These are phyloP conservation scores for Ptilonorhynchus violaceus DNA, from an alignment of 2,113 vertebrate genomes.

Conservation along the genomic window DNA sequence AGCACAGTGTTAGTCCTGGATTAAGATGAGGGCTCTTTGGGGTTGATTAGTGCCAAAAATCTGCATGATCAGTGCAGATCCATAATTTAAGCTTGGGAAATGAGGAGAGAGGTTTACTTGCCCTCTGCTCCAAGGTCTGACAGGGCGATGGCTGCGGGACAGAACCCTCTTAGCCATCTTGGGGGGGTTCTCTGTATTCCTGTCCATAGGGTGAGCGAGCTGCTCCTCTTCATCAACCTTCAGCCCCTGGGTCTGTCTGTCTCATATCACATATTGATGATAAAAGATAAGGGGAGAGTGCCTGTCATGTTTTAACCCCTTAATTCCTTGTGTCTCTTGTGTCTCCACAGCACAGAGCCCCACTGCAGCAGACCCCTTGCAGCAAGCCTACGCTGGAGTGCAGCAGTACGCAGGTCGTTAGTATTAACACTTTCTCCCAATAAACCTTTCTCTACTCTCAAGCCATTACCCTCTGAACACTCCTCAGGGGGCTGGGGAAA, in stretches of 20 bases:
- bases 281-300: not conserved
- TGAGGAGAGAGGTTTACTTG: not conserved
- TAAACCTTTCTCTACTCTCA: conserved; percentile 40
- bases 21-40: not conserved
- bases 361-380: conserved; percentile 95
- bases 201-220: not conserved
- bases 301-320: not conserved
- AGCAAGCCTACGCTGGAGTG: conserved; percentile 99
- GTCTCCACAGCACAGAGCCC: conserved; percentile 94
- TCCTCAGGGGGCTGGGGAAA: not conserved
- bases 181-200: not conserved
- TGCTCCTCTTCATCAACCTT: not conserved
- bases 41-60: not conserved
- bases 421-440: conserved; percentile 78
- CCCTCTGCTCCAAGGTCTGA: not conserved
- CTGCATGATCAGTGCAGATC: not conserved
- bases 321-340: conserved; percentile 59
- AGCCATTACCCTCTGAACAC: not conserved
- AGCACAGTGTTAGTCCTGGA: conserved; percentile 8
- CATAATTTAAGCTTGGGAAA: not conserved
- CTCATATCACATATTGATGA: not conserved
- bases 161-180: not conserved
- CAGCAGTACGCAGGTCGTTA: conserved; percentile 99
- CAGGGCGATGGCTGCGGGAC: not conserved
- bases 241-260: not conserved